Percentiles rank a stretch among this genome's conserved stretches.
Conservation (phyloP, 1,140 invertebrate genomes). For the Pararge aegeria region DNA sequence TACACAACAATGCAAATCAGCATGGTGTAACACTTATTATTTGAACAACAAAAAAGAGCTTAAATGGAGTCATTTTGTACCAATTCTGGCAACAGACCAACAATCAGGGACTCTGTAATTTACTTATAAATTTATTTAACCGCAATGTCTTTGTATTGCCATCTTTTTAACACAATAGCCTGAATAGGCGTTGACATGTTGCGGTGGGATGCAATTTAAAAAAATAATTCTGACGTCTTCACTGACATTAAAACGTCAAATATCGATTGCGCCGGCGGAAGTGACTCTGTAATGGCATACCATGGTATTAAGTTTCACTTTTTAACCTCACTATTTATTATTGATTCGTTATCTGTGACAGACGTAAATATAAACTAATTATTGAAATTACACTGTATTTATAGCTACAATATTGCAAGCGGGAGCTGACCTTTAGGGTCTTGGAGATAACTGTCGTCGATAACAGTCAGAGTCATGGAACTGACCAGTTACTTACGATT, state of each 20-base stretch:
- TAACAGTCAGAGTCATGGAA: slow-evolving; percentile 65
- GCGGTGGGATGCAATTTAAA: slow-evolving; percentile 58
- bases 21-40: slow-evolving; percentile 67
- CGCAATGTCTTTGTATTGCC: slow-evolving; percentile 57
- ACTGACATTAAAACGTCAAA: slow-evolving; percentile 50
- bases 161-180: slow-evolving; percentile 56
- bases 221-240: slow-evolving; percentile 55
- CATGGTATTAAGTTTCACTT: slow-evolving; percentile 57
- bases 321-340: slow-evolving; percentile 40
- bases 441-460: slow-evolving; percentile 50
- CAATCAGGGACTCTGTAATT: slow-evolving; percentile 65
- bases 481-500: slow-evolving; percentile 58
- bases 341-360: slow-evolving; percentile 68
- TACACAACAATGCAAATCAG: slow-evolving; percentile 62
- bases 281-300: slow-evolving; percentile 48
- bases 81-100: slow-evolving; percentile 62
- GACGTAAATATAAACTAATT: slow-evolving; percentile 67
- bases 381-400: slow-evolving; percentile 75
- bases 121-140: slow-evolving; percentile 72
- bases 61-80: slow-evolving; percentile 72
- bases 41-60: slow-evolving; percentile 53
- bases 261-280: slow-evolving; percentile 50
- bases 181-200: slow-evolving; percentile 71
- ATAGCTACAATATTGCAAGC: slow-evolving; percentile 57
- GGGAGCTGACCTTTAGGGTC: slow-evolving; percentile 44